Evolutionary conservation across 2,888 invertebrate species (phyloP), one percentile per base, ranked within the genome.

Genomic region (Apoda limacodes): DNA sequence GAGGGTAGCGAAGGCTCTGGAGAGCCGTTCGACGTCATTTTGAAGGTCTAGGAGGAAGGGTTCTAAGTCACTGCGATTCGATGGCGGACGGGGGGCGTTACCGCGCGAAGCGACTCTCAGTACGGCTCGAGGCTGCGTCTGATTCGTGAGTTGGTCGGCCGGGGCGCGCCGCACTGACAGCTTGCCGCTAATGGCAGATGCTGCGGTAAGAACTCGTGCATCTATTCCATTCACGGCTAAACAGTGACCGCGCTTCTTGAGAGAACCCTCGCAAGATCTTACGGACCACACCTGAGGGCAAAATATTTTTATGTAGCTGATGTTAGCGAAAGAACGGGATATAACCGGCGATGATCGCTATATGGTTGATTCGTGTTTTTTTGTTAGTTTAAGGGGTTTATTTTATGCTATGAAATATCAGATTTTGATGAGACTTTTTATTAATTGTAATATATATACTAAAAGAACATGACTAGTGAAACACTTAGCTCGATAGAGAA

Each of bases 211-310:
- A 1, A 72, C 74, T 17, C 52, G 56, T 9, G 70, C 75, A 36
- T 78, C 68, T 11, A 40, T 19, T 1, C 69, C 75, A 9, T 36
- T 53, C 30, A 75, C 63, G n/a, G 52, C 28, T 31, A 80, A 45
- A 35, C 71, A 70, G 42, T 68, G 72, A 0, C 66, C 68, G 17
- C 74, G 66, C 47, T 68, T 72, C 45, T 68, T 75, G 10, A 80
- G 52, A n/a, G 68, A 56, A 1, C 78, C 78, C 46, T 78, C 78
- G 42, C 78, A 80, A 4, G 74, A 64, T 45, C 71, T 55, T 17
- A 76, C 76, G 2, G 78, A 75, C 70, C 70, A 74, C 9, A 74
- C 76, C 78, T 80, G 49, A n/a, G n/a, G n/a, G n/a, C n/a, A n/a
- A n/a, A n/a, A n/a, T n/a, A n/a, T n/a, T n/a, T n/a, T n/a, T n/a